Evolutionary conservation across 2,113 vertebrate genomes (phyloP).

Genomic region (Neodontobutis hainanensis): DNA sequence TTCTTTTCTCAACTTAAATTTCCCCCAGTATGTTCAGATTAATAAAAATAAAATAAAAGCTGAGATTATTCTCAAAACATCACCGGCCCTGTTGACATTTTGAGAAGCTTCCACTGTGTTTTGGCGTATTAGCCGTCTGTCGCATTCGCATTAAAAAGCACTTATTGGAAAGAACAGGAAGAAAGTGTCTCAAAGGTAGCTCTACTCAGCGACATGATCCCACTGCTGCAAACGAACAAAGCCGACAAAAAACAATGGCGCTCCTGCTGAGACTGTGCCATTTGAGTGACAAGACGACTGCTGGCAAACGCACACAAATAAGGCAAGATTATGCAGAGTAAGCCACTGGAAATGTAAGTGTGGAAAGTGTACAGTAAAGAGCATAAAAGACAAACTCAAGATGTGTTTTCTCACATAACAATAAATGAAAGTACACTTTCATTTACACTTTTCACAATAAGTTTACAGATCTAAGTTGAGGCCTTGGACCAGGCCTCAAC

Average conservation of each 20-base stretch:
- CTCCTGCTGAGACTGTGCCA: not conserved
- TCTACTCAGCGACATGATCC: not conserved
- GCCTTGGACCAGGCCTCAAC: not conserved
- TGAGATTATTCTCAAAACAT: no score
- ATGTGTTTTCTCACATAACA: not conserved
- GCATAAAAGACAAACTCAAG: not conserved
- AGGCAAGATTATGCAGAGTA: conserved; percentile 3
- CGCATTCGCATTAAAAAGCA: not conserved
- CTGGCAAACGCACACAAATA: conserved; percentile 1
- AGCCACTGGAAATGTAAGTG: not conserved
- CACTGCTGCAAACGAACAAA: not conserved
- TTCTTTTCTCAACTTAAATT: not conserved
- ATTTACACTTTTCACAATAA: no score
- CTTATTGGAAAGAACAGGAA: not conserved
- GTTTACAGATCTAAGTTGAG: no score
- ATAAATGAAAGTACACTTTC: not conserved
- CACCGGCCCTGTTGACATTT: not conserved
- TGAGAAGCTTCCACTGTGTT: not conserved
- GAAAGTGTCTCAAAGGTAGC: not conserved
- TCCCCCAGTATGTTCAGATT: no score
- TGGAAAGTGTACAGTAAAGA: not conserved
- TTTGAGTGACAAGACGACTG: conserved; percentile 10
- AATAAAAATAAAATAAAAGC: no score
- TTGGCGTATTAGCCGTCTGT: not conserved
- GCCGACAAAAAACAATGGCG: not conserved